Evolutionary conservation across 1,140 invertebrate species (phyloP), one percentile per base, ranked within the genome.

Genomic region (Drosophila asahinai): DNA sequence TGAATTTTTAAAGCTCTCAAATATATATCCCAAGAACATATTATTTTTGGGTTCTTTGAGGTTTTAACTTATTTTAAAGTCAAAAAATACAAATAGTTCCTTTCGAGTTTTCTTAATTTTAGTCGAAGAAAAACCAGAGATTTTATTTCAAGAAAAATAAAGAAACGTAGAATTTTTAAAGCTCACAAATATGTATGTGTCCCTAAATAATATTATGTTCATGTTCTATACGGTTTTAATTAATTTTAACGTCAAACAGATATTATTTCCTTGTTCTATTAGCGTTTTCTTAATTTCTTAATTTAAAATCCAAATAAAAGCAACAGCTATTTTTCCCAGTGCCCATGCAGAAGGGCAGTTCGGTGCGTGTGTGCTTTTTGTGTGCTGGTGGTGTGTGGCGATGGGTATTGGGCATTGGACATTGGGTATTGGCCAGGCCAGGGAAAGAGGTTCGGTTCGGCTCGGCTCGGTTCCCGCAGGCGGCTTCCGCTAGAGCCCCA

Each of bases 401-500:
- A 30, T 52, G 27, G 27, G 17, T 36, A 36, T 36, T 64, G 62
- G 62, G 36, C 52, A 55, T 55, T 17, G 27, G 51, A 43, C 15
- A 43, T 43, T 54, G 51, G 51, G 27, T 22, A 51, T 75, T 62
- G 72, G 51, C 49, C 60, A 77, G 72, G 51, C 49, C 60, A 77
- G 67, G 60, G 43, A 55, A 64, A 72, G 47, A 61, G 43, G 43
- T 11, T 52, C 38, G 43, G 45, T n/a, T 62, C 43, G 22, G 22
- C 22, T 25, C 43, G 27, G 27, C 27, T 30, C 27, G 43, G 45
- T n/a, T 62, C 43, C 62, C 73, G 79, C 33, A 7, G 38, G 33
- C 52, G 52, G 52, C 52, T 55, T 55, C 52, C 52, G 52, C 52
- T 55, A 55, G 52, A 55, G 52, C 19, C 33, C 52, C 51, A 25